phyloP scores from a whole-genome alignment of 1,140 invertebrate species.

The Drosophila nikananu region DNA sequence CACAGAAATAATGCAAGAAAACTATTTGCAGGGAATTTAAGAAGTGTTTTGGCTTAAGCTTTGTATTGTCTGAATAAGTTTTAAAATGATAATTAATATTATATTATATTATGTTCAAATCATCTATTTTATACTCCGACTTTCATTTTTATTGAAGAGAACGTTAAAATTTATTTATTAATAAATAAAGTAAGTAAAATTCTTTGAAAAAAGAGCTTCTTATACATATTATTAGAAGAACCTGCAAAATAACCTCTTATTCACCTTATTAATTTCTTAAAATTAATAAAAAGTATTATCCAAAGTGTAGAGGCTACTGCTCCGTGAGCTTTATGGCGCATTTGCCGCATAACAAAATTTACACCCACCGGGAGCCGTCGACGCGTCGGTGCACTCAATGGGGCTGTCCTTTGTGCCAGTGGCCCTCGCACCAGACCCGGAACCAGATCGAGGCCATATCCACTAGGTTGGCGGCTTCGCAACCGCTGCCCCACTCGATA shows the following conservation, averaged over 20 bases:
- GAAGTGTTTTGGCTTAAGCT: too few species aligned
- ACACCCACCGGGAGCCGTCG: constrained; percentile 63
- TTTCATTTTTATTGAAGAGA: too few species aligned
- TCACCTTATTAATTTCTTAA: background rate
- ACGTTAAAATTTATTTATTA: too few species aligned
- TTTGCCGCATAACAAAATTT: constrained; percentile 80
- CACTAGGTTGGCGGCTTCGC: constrained; percentile 34
- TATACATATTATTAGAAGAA: background rate
- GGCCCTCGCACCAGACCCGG: constrained; percentile 5
- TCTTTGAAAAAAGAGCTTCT: background rate
- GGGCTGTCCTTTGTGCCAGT: constrained; percentile 40
- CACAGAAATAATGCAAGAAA: too few species aligned
- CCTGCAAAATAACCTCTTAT: background rate
- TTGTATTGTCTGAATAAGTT: too few species aligned
- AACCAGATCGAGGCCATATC: constrained; percentile 33
- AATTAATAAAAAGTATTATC: background rate
- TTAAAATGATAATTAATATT: too few species aligned
- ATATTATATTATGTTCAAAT: too few species aligned
- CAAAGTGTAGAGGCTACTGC: constrained; percentile 21
- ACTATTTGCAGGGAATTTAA: too few species aligned
- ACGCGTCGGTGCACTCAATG: constrained; percentile 48
- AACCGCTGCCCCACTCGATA: constrained; percentile 21
- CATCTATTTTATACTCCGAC: accelerated
- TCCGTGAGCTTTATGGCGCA: constrained; percentile 70
- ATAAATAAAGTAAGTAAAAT: background rate